A percentile compares a stretch with the other conserved stretches of the same genome.
phyloP scores from a whole-genome alignment of 2,888 invertebrate genomes.

The Serripes groenlandicus region DNA sequence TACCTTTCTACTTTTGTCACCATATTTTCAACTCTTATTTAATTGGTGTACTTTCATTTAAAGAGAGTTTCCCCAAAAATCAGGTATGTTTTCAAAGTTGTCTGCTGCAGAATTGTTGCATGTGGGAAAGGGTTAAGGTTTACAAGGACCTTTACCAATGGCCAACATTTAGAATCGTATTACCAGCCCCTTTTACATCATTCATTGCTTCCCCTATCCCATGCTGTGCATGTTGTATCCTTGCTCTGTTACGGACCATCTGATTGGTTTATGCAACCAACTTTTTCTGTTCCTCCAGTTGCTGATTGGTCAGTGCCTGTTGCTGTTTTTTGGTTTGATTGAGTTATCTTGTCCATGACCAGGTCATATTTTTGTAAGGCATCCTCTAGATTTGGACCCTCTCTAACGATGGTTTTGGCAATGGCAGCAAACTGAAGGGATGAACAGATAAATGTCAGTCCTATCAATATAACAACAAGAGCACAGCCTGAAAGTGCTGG shows the following conservation, averaged over 20 bases:
- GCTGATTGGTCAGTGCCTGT: slow-evolving; percentile 31
- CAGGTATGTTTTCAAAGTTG: too few species aligned
- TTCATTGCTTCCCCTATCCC: slow-evolving; percentile 62
- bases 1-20: too few species aligned
- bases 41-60: too few species aligned
- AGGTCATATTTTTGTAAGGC: slow-evolving; percentile 69
- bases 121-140: too few species aligned
- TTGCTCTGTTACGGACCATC: slow-evolving; percentile 71
- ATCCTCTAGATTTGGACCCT: slow-evolving; percentile 69
- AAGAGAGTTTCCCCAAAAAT: too few species aligned
- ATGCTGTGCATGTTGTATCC: slow-evolving; percentile 68
- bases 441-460: too few species aligned
- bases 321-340: slow-evolving; percentile 36
- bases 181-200: slow-evolving; percentile 65
- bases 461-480: too few species aligned
- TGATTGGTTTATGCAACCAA: slow-evolving; percentile 54
- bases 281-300: slow-evolving; percentile 25
- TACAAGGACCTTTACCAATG: slow-evolving; percentile 76
- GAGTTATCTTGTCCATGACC: slow-evolving; percentile 65
- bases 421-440: slow-evolving; percentile 78
- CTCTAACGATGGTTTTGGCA: slow-evolving; percentile 70
- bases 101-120: too few species aligned
- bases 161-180: slow-evolving; percentile 74
- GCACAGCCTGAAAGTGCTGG: too few species aligned
- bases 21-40: too few species aligned